These are phyloP conservation scores for Struthio camelus DNA, from an alignment of 2,113 vertebrate genomes.

Conservation along the genomic window DNA sequence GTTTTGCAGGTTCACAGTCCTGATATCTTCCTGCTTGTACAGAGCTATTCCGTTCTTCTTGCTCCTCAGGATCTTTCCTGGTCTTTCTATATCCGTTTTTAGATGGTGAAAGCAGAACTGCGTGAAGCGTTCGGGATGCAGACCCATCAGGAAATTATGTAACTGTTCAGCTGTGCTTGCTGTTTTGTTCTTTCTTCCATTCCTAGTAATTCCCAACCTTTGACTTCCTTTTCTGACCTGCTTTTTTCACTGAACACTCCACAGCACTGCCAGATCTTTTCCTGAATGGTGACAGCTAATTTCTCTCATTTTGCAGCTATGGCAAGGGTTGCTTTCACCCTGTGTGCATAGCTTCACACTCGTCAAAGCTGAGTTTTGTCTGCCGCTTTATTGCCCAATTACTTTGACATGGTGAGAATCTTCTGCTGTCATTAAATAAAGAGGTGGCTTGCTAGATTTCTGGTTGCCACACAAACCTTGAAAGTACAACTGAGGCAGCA, in stretches of 20 bases:
- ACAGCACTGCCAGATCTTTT: background rate
- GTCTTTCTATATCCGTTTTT: background rate
- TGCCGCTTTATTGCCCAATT: background rate
- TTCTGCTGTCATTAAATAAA: background rate
- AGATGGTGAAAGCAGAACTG: background rate
- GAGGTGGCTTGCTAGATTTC: background rate
- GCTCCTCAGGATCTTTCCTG: background rate
- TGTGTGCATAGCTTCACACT: background rate
- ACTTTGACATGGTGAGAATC: background rate
- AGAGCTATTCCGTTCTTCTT: background rate
- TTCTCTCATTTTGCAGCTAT: background rate
- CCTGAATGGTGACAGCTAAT: background rate
- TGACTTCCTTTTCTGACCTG: background rate
- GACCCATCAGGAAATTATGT: background rate
- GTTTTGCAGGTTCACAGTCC: background rate
- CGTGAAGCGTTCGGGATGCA: background rate
- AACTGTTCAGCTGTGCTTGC: background rate
- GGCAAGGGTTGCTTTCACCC: background rate
- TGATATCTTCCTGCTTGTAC: background rate
- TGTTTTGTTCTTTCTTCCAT: background rate
- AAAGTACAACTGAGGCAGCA: background rate
- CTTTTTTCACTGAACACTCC: background rate
- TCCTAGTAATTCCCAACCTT: background rate
- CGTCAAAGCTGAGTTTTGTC: background rate
- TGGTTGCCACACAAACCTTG: background rate